Evolutionary conservation across 2,888 invertebrate species (phyloP), one percentile per base, ranked within the genome.

Genomic region (Phyllotreta cruciferae): DNA sequence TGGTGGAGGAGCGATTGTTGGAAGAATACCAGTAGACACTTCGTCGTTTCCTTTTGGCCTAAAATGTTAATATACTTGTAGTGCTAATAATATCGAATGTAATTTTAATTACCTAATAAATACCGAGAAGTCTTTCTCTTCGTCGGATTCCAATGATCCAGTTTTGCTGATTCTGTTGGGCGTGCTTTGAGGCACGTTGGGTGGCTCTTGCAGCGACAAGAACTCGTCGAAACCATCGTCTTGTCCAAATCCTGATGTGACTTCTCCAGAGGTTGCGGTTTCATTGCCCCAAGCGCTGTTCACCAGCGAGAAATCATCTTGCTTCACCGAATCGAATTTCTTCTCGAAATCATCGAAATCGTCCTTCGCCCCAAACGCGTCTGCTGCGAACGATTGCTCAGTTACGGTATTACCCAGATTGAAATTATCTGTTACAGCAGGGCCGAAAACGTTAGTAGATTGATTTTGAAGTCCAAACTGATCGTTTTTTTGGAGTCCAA

Each of bases 291-390:
- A 81, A 13, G 78, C 83, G 63, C 77, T 79, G 6, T 76, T 77
- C 10, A 14, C 71, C 71, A 1, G 81, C 80, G 39, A 78, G 77
- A 57, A 83, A 57, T 83, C 83, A 6, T 83, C 81, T 3, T 54
- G 52, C 72, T 83, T 84, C 4, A 88, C 89, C 39, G 87, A 89
- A 71, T 94, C 94, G 74, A 96, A 96, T 79, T 94, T 94, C 1
- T 93, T 91, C 2, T 94, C 89, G 74, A 96, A 96, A 0, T 93
- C 94, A 79, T 95, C 95, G 71, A 95, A 95, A 34, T 87, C 88
- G 70, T 90, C 89, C 8, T 37, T 53, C 8, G 2, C 39, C 8
- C 57, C 60, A 24, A 63, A 63, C 6, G 52, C 47, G 41, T 58
- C 57, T 10, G n/a, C 4, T 24, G 24, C 14, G 11, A 11, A 45